Evolutionary conservation across 1,140 invertebrate genomes (phyloP), one percentile per base, ranked within the genome.

Genomic region (Aphaenogaster floridana): DNA sequence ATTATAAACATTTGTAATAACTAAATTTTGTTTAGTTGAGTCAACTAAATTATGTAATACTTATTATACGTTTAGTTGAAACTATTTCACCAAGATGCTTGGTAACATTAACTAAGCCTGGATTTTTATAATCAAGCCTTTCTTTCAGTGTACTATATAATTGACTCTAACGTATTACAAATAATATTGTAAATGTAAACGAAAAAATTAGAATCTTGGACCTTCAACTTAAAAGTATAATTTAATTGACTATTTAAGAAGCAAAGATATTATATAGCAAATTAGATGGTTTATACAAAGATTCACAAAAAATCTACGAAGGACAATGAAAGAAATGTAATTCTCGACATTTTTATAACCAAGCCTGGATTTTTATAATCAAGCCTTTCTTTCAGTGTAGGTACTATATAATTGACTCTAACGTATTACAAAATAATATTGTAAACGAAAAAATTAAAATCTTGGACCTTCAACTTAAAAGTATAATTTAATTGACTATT

Each of bases 321-420:
- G 34, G 5, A 36, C 52, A n/a, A 78, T 45, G 1, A 57, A 57
- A 45, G 28, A 63, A 48, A 28, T 15, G 7, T 36, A n/a, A 50
- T 69, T 72, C 54, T 52, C 71, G 64, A 71, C 48, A 45, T 57
- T 74, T 28, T 28, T 28, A 28, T 28, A 28, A 28, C 21, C 21
- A 28, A 28, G 21, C 21, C 21, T 28, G 21, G 21, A 28, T 28
- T 28, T 28, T 28, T 28, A 28, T 28, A 28, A 28, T 28, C 21
- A 28, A 28, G 21, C 21, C 21, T 28, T 28, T 28, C 21, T 28
- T 28, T 28, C 21, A 28, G 21, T 28, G 21, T 28, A 28, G 21
- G 21, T 39, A n/a, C 3, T 21, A 9, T 45, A 28, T 15, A 28
- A 48, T 69, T 21, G 2, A 64, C 17, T 6, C 9, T 21, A 8